These are phyloP conservation scores for Euphydryas editha DNA, from an alignment of 2,888 invertebrate genomes.

Conservation along the genomic window DNA sequence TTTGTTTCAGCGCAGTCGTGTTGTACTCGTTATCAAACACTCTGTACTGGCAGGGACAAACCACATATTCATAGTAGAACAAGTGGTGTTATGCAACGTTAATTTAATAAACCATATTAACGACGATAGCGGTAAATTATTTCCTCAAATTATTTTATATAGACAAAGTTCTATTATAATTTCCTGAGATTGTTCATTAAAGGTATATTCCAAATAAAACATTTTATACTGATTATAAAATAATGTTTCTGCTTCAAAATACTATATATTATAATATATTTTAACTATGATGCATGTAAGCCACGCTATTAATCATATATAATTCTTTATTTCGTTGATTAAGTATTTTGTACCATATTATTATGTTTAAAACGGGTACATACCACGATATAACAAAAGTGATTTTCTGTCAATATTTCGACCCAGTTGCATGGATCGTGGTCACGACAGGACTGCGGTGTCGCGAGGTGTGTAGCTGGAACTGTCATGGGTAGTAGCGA, in stretches of 20 bases:
- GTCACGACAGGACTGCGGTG: no score
- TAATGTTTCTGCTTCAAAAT: conserved; percentile 20
- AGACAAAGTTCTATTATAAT: background rate
- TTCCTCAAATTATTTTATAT: background rate
- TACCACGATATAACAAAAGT: no score
- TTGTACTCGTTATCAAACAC: conserved; percentile 41
- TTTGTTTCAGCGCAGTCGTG: conserved; percentile 38
- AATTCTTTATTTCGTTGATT: conserved; percentile 18
- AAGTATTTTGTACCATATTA: no score
- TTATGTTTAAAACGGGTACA: no score
- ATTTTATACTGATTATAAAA: background rate
- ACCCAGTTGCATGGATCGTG: no score
- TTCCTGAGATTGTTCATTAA: background rate
- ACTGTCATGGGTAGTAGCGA: no score
- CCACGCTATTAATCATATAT: conserved; percentile 22
- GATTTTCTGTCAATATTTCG: no score
- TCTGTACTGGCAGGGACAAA: conserved; percentile 19
- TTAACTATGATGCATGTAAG: conserved; percentile 28
- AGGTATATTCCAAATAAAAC: background rate
- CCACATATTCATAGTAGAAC: conserved; percentile 29
- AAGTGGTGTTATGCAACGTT: conserved; percentile 37
- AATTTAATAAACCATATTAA: conserved; percentile 24
- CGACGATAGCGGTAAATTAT: conserved; percentile 9
- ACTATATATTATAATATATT: conserved; percentile 23
- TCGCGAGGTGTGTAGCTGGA: no score